Percentiles rank a stretch among this genome's conserved stretches.
Evolutionary conservation across 2,113 vertebrate genomes (phyloP).

Genomic region (Pseudopipra pipra): DNA sequence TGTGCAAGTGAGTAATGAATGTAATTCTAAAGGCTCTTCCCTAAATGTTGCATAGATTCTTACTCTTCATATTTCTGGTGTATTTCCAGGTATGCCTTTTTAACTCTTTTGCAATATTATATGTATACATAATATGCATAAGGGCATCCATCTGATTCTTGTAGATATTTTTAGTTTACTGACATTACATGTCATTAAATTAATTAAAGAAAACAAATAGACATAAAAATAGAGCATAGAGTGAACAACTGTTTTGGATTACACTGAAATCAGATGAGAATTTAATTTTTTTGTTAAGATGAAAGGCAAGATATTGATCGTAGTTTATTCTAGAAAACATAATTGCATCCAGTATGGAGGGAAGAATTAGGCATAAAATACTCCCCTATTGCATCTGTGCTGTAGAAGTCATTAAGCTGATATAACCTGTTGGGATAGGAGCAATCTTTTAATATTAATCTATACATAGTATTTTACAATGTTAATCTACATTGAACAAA

Average conservation of each 20-base stretch:
- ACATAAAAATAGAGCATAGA: neutral
- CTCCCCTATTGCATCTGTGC: neutral
- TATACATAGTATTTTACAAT: neutral
- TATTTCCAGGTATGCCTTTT: neutral
- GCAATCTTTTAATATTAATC: neutral
- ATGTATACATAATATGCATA: neutral
- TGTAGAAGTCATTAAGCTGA: neutral
- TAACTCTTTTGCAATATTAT: neutral
- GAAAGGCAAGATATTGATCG: neutral
- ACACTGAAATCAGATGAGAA: neutral
- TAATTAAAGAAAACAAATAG: neutral
- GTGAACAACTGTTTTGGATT: neutral
- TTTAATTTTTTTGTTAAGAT: neutral
- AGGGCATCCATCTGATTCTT: neutral
- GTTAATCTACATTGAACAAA: neutral
- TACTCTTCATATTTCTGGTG: neutral
- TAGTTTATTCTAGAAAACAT: neutral
- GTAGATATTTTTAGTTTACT: neutral
- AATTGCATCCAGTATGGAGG: neutral
- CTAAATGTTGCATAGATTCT: neutral
- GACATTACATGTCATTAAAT: neutral
- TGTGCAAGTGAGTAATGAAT: neutral
- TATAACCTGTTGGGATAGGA: neutral
- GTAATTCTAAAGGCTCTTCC: neutral
- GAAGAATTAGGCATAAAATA: neutral